Conservation (phyloP, 2,888 invertebrate species). For the Oligia latruncula region DNA sequence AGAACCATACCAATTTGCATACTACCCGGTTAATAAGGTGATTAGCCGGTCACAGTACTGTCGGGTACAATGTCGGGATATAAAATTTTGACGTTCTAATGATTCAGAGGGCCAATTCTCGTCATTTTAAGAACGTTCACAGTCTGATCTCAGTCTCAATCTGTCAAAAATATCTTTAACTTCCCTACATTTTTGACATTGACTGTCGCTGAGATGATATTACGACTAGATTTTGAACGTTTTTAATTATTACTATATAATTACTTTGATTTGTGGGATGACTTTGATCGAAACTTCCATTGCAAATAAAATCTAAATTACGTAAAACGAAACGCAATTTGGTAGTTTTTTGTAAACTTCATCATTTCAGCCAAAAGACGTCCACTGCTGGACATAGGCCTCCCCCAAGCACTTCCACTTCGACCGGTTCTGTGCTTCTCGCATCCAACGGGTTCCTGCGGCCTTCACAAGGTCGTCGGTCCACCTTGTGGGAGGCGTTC, state of each 20-base stretch:
- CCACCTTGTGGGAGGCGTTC: too few relatives aligned
- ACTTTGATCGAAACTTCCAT: background rate
- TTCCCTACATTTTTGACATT: too few relatives aligned
- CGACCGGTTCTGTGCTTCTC: too few relatives aligned
- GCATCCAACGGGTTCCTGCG: too few relatives aligned
- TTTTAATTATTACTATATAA: too few relatives aligned
- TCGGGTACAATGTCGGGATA: background rate
- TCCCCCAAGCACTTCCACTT: too few relatives aligned
- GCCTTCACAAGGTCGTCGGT: too few relatives aligned
- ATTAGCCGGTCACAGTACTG: constrained; percentile 63
- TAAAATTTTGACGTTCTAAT: background rate
- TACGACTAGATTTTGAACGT: background rate
- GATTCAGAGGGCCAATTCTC: background rate
- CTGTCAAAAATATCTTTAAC: too few relatives aligned
- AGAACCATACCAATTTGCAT: constrained; percentile 76
- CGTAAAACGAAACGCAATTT: background rate
- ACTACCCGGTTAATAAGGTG: constrained; percentile 67
- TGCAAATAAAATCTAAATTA: background rate
- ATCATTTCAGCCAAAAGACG: too few relatives aligned
- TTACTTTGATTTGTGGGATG: background rate
- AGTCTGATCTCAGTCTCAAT: too few relatives aligned
- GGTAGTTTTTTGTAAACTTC: background rate
- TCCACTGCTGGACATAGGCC: too few relatives aligned
- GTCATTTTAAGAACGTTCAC: too few relatives aligned
- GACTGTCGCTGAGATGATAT: background rate